Percentiles rank a stretch among this genome's conserved stretches.
These are phyloP conservation scores for Diachasma alloeum DNA, from an alignment of 1,140 invertebrate species.

Conservation along the genomic window DNA sequence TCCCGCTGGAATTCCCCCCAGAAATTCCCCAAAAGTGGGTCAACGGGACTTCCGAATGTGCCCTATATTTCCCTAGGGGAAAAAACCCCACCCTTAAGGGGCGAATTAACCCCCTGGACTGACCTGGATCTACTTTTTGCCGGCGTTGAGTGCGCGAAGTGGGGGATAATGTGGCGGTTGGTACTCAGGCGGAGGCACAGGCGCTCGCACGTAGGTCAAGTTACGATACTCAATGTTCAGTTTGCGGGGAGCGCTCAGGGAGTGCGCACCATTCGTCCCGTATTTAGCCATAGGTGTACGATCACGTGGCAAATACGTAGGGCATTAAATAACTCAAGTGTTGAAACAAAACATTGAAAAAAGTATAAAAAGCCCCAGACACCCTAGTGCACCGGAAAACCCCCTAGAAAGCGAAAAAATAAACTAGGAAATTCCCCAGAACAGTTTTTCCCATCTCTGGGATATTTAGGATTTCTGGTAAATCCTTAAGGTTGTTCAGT, in stretches of 20 bases:
- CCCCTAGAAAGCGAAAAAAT: neutral
- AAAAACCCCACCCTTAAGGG: neutral
- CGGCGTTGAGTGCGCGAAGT: slow-evolving; percentile 31
- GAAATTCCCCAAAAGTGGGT: neutral
- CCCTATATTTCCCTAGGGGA: slow-evolving; percentile 12
- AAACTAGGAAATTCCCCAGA: neutral
- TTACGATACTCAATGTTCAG: slow-evolving; percentile 56
- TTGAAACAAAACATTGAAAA: neutral
- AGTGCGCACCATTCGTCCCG: slow-evolving; percentile 52
- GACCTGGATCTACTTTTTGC: slow-evolving; percentile 47
- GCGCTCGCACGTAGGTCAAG: slow-evolving; percentile 63
- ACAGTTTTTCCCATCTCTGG: too few relatives aligned
- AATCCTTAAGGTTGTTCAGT: too few relatives aligned
- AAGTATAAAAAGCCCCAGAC: neutral
- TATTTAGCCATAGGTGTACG: slow-evolving; percentile 47
- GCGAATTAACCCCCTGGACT: slow-evolving; percentile 12
- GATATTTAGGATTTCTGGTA: too few relatives aligned
- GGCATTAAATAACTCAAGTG: neutral
- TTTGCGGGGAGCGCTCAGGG: slow-evolving; percentile 58
- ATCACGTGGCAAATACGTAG: slow-evolving; percentile 49
- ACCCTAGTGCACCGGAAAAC: neutral
- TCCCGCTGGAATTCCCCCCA: neutral
- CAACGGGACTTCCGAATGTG: neutral
- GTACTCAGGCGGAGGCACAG: slow-evolving; percentile 55
- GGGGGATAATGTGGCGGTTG: slow-evolving; percentile 50